Conservation (phyloP, 2,888 invertebrate genomes). For the Dysmachus trigonus region DNA sequence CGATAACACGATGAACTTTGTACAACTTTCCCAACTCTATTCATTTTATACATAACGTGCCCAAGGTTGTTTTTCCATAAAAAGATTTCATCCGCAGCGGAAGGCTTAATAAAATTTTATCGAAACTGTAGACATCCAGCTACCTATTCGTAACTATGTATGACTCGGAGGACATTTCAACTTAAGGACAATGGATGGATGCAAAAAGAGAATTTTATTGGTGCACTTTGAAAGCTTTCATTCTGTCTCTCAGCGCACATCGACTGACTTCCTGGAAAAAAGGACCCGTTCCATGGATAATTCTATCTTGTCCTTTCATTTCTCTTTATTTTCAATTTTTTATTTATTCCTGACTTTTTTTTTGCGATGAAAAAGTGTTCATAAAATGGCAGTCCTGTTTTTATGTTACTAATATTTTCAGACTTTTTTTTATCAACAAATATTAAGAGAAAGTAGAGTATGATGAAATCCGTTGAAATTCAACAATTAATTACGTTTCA, state of each 20-base stretch:
- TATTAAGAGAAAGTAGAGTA: conserved; percentile 9
- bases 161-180: conserved; percentile 15
- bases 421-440: conserved; percentile 9
- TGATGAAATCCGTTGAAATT: background rate
- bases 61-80: conserved; percentile 52
- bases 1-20: conserved; percentile 38
- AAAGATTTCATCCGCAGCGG: conserved; percentile 57
- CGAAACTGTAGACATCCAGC: conserved; percentile 60
- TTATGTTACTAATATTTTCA: conserved; percentile 20
- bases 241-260: conserved; percentile 14
- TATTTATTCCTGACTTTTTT: background rate
- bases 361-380: background rate
- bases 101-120: conserved; percentile 63
- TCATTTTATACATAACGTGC: conserved; percentile 29
- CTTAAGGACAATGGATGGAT: conserved; percentile 39
- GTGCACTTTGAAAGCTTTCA: conserved; percentile 40
- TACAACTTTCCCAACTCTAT: conserved; percentile 33
- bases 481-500: conserved; percentile 9
- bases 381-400: conserved; percentile 8
- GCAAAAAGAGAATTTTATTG: conserved; percentile 39
- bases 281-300: background rate
- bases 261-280: conserved; percentile 29
- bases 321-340: conserved; percentile 33
- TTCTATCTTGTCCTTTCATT: conserved; percentile 29
- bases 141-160: conserved; percentile 25